Evolutionary conservation across 2,113 vertebrate genomes (phyloP).

Genomic region (Aptenodytes patagonicus): DNA sequence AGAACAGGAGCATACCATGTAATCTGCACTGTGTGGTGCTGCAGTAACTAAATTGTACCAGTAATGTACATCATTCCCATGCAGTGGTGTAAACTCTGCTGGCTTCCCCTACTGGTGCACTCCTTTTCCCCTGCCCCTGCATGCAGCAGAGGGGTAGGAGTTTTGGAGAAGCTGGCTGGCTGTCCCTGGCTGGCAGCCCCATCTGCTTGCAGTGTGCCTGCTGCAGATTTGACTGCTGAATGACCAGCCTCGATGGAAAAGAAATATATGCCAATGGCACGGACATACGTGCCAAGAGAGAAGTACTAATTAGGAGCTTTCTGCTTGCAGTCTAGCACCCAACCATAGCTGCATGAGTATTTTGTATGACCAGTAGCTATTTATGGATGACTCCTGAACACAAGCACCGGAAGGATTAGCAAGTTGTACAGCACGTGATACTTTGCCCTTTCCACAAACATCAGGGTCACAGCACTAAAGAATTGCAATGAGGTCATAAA

Average conservation of each 20-base stretch:
- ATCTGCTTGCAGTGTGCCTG: not conserved
- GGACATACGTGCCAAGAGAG: not conserved
- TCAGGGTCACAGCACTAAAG: not conserved
- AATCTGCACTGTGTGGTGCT: not conserved
- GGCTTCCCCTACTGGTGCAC: not conserved
- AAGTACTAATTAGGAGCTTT: not conserved
- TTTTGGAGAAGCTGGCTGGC: not conserved
- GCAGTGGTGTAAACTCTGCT: not conserved
- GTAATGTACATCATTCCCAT: not conserved
- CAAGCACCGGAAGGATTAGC: not conserved
- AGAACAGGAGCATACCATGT: not conserved
- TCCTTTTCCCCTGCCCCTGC: not conserved
- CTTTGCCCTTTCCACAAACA: conserved; percentile 22
- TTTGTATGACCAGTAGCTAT: not conserved
- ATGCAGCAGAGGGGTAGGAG: not conserved
- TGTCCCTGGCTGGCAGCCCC: not conserved
- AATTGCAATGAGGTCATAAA: conserved; percentile 22
- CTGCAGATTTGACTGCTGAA: not conserved
- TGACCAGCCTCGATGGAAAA: not conserved
- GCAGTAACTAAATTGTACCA: not conserved
- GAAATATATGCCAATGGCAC: not conserved
- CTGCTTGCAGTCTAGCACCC: not conserved
- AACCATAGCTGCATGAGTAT: not conserved
- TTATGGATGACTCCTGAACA: not conserved
- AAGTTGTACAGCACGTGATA: not conserved